These are phyloP conservation scores for Pipistrellus pygmaeus DNA, from an alignment of 2,797 vertebrate genomes.

Conservation along the genomic window DNA sequence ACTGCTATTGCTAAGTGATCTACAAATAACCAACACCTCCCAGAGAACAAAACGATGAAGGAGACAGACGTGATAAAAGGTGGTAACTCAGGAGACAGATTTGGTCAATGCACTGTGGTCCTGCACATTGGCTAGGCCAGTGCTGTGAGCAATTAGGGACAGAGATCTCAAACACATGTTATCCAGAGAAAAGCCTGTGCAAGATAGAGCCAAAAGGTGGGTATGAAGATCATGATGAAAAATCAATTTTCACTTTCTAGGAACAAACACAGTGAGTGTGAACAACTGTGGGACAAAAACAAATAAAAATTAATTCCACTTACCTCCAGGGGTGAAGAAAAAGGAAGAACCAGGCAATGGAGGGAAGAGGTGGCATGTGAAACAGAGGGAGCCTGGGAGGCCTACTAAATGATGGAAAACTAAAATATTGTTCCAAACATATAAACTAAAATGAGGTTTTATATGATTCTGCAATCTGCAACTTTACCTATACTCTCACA, in stretches of 20 bases:
- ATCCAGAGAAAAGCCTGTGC: neutral
- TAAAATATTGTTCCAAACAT: neutral
- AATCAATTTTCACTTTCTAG: neutral
- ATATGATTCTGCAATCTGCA: neutral
- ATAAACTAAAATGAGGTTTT: neutral
- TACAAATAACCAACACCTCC: neutral
- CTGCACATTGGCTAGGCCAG: neutral
- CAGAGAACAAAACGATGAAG: neutral
- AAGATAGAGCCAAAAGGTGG: neutral
- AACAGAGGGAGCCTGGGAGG: neutral
- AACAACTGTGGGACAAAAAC: slow-evolving; percentile 2
- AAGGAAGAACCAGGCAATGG: neutral
- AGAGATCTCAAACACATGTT: neutral
- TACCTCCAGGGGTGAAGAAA: neutral
- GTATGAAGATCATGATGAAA: neutral
- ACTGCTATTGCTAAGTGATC: neutral
- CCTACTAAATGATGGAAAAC: neutral
- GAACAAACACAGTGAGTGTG: neutral
- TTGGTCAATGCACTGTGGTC: neutral
- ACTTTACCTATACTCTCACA: neutral
- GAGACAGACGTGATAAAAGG: neutral
- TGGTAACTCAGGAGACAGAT: neutral
- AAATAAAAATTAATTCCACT: neutral
- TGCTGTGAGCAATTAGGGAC: neutral
- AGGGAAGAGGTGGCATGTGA: neutral